Percentiles rank a stretch among this genome's conserved stretches.
These are phyloP conservation scores for Origma solitaria DNA, from an alignment of 2,113 vertebrate genomes.

Conservation along the genomic window DNA sequence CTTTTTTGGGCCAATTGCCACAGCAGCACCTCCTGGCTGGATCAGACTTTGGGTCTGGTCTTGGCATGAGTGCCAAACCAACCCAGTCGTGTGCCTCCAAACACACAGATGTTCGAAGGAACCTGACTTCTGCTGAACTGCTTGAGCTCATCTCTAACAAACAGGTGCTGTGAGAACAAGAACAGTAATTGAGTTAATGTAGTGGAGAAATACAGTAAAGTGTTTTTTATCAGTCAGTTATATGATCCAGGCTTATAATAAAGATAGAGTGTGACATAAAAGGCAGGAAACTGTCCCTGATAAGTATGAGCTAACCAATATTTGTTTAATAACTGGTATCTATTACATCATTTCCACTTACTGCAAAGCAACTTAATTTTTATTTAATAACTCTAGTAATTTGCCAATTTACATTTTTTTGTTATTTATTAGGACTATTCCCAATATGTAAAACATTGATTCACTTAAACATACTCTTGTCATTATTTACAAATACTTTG, in stretches of 20 bases:
- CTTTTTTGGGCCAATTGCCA: constrained; percentile 35
- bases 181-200: constrained; percentile 68
- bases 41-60: constrained; percentile 5
- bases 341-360: constrained; percentile 28
- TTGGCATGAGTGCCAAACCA: background rate
- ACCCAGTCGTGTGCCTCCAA: background rate
- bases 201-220: constrained; percentile 65
- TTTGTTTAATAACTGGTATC: constrained; percentile 8
- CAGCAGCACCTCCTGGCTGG: constrained; percentile 14
- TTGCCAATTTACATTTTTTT: constrained; percentile 50
- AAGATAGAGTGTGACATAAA: constrained; percentile 55
- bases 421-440: constrained; percentile 65
- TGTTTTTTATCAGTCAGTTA: constrained; percentile 65
- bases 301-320: constrained; percentile 32
- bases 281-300: constrained; percentile 24
- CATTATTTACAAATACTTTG: constrained; percentile 62
- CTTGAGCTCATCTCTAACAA: constrained; percentile 58
- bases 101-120: constrained; percentile 52
- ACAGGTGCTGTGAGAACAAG: constrained; percentile 63
- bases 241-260: constrained; percentile 53
- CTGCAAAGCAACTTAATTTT: constrained; percentile 43
- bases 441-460: constrained; percentile 42
- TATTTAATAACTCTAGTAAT: constrained; percentile 60
- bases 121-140: constrained; percentile 33
- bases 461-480: constrained; percentile 32